Evolutionary conservation across 2,797 vertebrate genomes (phyloP).

Genomic region (Galago senegalensis): DNA sequence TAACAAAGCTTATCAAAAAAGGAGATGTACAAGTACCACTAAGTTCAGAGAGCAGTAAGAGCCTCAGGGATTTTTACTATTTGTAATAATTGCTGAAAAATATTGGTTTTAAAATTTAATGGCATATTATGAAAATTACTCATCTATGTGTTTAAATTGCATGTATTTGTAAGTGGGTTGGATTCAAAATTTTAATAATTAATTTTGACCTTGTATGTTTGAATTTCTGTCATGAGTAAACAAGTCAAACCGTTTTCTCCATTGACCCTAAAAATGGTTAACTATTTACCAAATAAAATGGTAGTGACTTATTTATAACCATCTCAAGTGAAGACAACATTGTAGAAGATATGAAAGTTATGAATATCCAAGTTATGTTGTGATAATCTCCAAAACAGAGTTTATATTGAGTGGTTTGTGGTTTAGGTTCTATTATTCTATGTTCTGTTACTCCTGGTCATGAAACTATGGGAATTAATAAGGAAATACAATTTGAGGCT

Average conservation of each 20-base stretch:
- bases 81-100: constrained; percentile 10
- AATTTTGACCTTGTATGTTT: constrained; percentile 36
- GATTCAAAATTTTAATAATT: constrained; percentile 52
- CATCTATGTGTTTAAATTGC: constrained; percentile 20
- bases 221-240: constrained; percentile 6
- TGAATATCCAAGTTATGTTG: neutral
- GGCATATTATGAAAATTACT: neutral
- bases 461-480: constrained; percentile 6
- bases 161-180: constrained; percentile 21
- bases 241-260: constrained; percentile 18
- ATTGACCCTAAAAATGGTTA: constrained; percentile 30
- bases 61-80: constrained; percentile 15
- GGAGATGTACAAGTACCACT: neutral
- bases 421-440: neutral
- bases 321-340: neutral
- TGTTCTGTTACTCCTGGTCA: neutral
- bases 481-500: neutral
- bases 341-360: constrained; percentile 11
- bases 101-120: constrained; percentile 29
- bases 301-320: constrained; percentile 5
- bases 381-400: constrained; percentile 8
- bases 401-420: constrained; percentile 1
- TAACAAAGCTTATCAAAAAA: constrained; percentile 1
- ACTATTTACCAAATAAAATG: constrained; percentile 40
- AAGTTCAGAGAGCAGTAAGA: neutral